Base-by-base conservation (phyloP, 1,140 invertebrate genomes). In the Mya arenaria region DNA sequence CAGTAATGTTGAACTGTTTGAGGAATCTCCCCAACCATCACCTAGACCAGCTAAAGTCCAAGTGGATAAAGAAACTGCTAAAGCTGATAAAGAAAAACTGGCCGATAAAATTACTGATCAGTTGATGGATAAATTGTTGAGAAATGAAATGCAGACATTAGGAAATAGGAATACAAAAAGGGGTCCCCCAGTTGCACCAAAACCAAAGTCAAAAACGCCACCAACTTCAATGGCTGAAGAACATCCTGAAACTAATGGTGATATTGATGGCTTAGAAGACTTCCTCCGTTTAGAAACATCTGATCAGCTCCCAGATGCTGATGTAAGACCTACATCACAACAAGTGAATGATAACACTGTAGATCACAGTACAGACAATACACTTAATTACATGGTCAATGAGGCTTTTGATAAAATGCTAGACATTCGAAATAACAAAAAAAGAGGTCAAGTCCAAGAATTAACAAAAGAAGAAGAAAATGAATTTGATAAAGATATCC, bases 331-430 rank as follows among this genome's bases (percentile, higher is more conserved):
- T 72, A 62, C 66, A 63, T 48, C 84, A 36, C 68, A 85, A 82
- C 41, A 56, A 66, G 56, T n/a, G n/a, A n/a, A 71, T 39, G 58
- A 85, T 72, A 52, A 34, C 8, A 32, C 39, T 19, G 23, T 80
- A 55, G 72, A 88, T 58, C 62, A 74, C 10, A 32, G 56, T 0
- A 78, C 88, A 0, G 78, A 89, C 37, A 80, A 78, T 37, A 81
- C 88, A 23, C 85, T 88, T 19, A 82, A 85, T 13, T 82, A 85
- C 28, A 60, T 92, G 62, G 78, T 91, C 25, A 85, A 90, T 30
- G 90, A 92, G 58, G 91, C 91, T 13, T 86, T 92, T 19, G 62
- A 84, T 48, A 81, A 89, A 23, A 91, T 92, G 85, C 71, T 91
- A 17, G 80, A 75, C n/a, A n/a, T n/a, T n/a, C n/a, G n/a, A n/a